Evolutionary conservation across 2,113 vertebrate species (phyloP).

Genomic region (Strix aluco): DNA sequence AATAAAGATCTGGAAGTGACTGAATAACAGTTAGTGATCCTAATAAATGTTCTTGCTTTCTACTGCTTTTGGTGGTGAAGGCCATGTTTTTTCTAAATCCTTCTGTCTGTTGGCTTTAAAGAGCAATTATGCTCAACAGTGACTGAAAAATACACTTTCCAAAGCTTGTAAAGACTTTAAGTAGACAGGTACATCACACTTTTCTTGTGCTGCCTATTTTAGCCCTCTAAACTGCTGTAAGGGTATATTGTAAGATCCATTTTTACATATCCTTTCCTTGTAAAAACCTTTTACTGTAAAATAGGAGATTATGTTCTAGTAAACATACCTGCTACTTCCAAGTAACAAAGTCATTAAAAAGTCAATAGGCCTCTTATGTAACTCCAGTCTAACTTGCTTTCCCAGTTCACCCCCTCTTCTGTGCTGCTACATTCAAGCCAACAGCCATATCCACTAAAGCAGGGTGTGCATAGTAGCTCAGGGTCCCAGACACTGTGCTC

Average conservation of each 20-base stretch:
- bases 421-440: neutral
- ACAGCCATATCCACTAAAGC: neutral
- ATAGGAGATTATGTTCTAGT: slow-evolving; percentile 18
- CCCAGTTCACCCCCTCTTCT: neutral
- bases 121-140: neutral
- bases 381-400: neutral
- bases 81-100: neutral
- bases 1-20: neutral
- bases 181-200: neutral
- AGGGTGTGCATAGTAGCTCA: slow-evolving; percentile 17
- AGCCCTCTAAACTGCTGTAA: neutral
- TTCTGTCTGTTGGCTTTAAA: neutral
- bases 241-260: neutral
- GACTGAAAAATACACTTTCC: neutral
- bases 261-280: neutral
- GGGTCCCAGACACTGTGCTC: slow-evolving; percentile 43
- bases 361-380: slow-evolving; percentile 22
- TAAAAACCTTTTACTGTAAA: slow-evolving; percentile 1
- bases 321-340: slow-evolving; percentile 34
- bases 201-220: neutral
- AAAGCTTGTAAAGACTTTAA: neutral
- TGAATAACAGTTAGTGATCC: neutral
- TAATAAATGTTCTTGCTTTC: neutral
- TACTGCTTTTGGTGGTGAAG: neutral
- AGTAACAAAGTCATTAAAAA: neutral